Conservation (phyloP, 1,140 invertebrate genomes). For the Pseudomyrmex gracilis region DNA sequence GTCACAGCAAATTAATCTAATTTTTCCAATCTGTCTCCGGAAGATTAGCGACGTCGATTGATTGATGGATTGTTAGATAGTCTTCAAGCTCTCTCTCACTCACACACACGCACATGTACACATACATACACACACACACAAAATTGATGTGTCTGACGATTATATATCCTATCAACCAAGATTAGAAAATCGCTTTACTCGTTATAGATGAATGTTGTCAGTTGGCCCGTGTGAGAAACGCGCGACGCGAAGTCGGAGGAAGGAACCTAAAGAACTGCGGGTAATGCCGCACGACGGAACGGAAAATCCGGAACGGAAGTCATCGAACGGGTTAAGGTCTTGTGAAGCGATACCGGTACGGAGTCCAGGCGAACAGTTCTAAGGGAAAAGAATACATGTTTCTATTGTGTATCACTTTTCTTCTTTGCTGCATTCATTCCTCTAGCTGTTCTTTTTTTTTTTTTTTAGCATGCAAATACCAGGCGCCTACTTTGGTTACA, state of each 20-base stretch:
- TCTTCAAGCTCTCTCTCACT: too few relatives aligned
- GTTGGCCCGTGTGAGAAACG: background rate
- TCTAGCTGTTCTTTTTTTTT: background rate
- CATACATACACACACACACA: background rate
- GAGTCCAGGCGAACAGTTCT: constrained; percentile 84
- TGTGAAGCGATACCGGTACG: constrained; percentile 84
- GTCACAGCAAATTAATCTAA: too few relatives aligned
- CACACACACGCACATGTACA: too few relatives aligned
- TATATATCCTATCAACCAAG: background rate
- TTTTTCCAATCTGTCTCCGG: too few relatives aligned
- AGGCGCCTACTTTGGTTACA: background rate
- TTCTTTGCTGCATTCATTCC: background rate
- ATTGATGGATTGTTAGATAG: too few relatives aligned
- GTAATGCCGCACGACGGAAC: constrained; percentile 60
- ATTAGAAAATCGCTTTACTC: constrained; percentile 12
- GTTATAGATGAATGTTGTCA: background rate
- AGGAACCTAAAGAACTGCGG: constrained; percentile 21
- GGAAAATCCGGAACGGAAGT: constrained; percentile 70
- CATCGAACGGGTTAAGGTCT: constrained; percentile 81
- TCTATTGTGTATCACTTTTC: constrained; percentile 39
- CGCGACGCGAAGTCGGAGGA: constrained; percentile 14
- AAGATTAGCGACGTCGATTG: too few relatives aligned
- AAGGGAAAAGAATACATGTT: constrained; percentile 78
- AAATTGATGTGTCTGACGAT: background rate
- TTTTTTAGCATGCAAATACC: constrained; percentile 55